Evolutionary conservation across 2,797 vertebrate genomes (phyloP).

Genomic region (Myotis findleyi): DNA sequence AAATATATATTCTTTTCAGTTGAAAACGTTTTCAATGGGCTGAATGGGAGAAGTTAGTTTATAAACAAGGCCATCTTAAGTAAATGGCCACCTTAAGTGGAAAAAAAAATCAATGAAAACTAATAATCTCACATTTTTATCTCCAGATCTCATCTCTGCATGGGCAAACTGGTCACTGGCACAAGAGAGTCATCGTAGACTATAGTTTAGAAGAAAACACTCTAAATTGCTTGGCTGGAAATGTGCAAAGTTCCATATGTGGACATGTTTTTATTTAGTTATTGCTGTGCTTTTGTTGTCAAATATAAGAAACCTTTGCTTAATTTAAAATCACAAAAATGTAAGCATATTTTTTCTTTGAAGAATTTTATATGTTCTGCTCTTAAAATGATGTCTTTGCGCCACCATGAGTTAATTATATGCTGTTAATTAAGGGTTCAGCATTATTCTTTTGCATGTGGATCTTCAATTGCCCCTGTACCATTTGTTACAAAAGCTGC

Average conservation of each 20-base stretch:
- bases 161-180: neutral
- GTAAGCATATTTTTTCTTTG: neutral
- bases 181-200: neutral
- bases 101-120: neutral
- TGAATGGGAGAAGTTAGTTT: neutral
- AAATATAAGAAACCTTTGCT: neutral
- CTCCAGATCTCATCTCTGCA: neutral
- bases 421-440: neutral
- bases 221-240: neutral
- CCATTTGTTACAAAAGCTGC: neutral
- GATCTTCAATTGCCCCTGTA: neutral
- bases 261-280: neutral
- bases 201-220: neutral
- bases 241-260: slow-evolving; percentile 1
- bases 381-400: neutral
- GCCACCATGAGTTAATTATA: neutral
- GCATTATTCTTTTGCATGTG: neutral
- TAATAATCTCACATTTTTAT: neutral
- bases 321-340: neutral
- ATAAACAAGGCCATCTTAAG: neutral
- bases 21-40: neutral
- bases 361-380: neutral
- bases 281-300: neutral
- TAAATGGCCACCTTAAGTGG: neutral
- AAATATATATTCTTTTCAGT: neutral